Base-by-base conservation (phyloP, 2,797 vertebrate species). In the Sebastes taczanowskii region DNA sequence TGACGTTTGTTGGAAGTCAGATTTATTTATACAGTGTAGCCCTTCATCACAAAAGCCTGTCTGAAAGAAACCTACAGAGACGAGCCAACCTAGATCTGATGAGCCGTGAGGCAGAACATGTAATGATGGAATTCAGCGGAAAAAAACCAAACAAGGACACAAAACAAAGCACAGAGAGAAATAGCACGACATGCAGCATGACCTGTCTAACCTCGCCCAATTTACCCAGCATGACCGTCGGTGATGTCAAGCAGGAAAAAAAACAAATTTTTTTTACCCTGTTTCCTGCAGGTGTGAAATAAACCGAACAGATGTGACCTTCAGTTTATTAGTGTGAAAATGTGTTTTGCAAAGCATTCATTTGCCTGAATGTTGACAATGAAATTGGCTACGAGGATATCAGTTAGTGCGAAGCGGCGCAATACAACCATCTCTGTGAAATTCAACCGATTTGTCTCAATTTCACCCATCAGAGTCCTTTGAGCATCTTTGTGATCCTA, bases 391-490 rank as follows among this genome's bases (percentile, higher is more conserved):
- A 8, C 25, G 16, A 85, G 60, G 65, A 83, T 89, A 82, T 78
- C 69, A 79, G 81, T 82, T 85, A 78, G 71, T 7, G 76, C 60
- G 6, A 68, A 66, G 64, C 4, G 11, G 71, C 46, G 22, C 77
- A 49, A 69, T 27, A 30, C 66, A 74, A 30, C 70, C 83, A 49
- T 80, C 16, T 68, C 84, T 72, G 79, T 61, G 74, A 86, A 90
- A 89, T 82, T 75, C 77, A 60, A 62, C 49, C 84, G 71, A 95
- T 95, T 93, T 94, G 89, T 95, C 93, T 95, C 93, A 91, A 95
- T 96, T 94, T 94, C 52, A 52, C 79, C 84, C 79, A 93, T 94
- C 91, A 91, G 92, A 94, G 89, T 83, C 83, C 81, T 91, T 42
- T 63, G 82, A 89, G 92, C 75, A 80, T 90, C 81, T 81, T 83